Conservation (phyloP, 2,888 invertebrate genomes). For the Sphaeridia pumilis region DNA sequence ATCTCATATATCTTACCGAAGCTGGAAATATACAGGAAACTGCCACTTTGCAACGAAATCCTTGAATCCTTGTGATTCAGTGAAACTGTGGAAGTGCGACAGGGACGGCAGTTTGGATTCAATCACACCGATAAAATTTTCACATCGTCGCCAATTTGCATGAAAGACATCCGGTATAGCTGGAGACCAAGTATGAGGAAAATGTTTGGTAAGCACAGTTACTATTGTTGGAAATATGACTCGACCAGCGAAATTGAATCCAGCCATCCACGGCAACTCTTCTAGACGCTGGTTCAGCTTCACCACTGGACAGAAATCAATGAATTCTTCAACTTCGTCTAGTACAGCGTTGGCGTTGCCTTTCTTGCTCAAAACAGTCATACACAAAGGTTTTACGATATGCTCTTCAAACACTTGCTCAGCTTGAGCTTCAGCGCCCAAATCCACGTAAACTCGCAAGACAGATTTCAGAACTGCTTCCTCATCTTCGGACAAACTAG, state of each 20-base stretch:
- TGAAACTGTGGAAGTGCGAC: conserved; percentile 47
- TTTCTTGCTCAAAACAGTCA: conserved; percentile 26
- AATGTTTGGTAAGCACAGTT: conserved; percentile 28
- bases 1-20: conserved; percentile 43
- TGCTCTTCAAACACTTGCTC: conserved; percentile 27
- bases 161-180: conserved; percentile 31
- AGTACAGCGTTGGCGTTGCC: conserved; percentile 31
- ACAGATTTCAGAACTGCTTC: conserved; percentile 20
- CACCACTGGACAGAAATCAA: conserved; percentile 23
- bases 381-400: conserved; percentile 30
- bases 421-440: conserved; percentile 26
- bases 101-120: conserved; percentile 51
- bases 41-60: conserved; percentile 81
- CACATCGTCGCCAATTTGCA: conserved; percentile 38
- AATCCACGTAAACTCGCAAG: conserved; percentile 29
- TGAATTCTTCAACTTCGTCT: conserved; percentile 31
- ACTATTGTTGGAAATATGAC: conserved; percentile 29
- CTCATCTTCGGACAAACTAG: not conserved
- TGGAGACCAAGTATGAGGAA: conserved; percentile 33
- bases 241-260: conserved; percentile 27
- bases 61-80: conserved; percentile 45
- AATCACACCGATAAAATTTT: conserved; percentile 50
- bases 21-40: conserved; percentile 91
- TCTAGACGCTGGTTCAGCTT: conserved; percentile 20
- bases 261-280: conserved; percentile 25